Percentiles rank a stretch among this genome's conserved stretches.
Conservation (phyloP, 1,140 invertebrate species). For the Drosophila sechellia region DNA sequence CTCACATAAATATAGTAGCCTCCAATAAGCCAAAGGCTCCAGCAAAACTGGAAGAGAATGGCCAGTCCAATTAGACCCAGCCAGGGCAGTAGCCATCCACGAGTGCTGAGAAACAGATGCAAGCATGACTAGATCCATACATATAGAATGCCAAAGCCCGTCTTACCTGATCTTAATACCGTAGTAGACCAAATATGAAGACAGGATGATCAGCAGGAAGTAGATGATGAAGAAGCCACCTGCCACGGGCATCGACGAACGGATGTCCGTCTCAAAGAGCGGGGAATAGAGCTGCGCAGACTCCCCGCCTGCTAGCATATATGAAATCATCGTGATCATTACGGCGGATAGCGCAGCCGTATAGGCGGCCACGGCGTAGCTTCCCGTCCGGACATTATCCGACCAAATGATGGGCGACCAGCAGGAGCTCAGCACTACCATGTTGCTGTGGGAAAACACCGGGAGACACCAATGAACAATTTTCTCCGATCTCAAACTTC, state of each 20-base stretch:
- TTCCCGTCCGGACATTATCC: conserved; percentile 90
- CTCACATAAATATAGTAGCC: conserved; percentile 96
- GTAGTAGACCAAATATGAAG: conserved; percentile 87
- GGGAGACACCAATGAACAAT: neutral
- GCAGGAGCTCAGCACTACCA: conserved; percentile 91
- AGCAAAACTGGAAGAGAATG: conserved; percentile 91
- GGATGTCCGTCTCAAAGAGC: conserved; percentile 93
- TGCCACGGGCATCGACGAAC: conserved; percentile 89
- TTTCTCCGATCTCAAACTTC: neutral
- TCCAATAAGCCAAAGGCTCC: conserved; percentile 92
- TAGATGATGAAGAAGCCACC: conserved; percentile 91
- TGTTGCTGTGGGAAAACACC: conserved; percentile 62
- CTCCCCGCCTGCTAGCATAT: conserved; percentile 93
- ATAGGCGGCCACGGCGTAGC: conserved; percentile 91
- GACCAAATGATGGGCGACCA: conserved; percentile 95
- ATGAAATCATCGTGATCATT: conserved; percentile 90
- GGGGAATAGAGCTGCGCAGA: conserved; percentile 94
- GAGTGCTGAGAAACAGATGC: conserved; percentile 55
- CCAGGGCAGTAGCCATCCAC: conserved; percentile 93
- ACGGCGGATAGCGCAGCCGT: conserved; percentile 90
- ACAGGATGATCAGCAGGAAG: conserved; percentile 88
- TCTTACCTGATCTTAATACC: conserved; percentile 85
- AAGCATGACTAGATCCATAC: too few relatives aligned
- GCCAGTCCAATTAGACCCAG: conserved; percentile 89
- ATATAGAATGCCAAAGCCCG: neutral